phyloP scores from a whole-genome alignment of 2,888 invertebrate species.

The Cantharis rustica region DNA sequence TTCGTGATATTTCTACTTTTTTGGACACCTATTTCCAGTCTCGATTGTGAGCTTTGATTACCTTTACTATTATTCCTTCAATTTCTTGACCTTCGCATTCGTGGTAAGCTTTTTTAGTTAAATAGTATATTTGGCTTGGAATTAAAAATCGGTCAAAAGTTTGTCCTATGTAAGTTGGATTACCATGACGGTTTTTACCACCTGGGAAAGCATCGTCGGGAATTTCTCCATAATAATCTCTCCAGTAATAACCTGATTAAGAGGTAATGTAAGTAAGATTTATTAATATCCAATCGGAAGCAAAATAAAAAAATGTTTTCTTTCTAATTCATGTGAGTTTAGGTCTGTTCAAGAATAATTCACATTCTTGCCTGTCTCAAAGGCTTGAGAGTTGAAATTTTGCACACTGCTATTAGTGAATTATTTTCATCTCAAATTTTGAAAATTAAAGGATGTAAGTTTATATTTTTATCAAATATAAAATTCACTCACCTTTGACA shows the following conservation, averaged over 20 bases:
- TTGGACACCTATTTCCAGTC: too few relatives aligned
- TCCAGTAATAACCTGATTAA: constrained; percentile 16
- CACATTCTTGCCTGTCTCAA: too few relatives aligned
- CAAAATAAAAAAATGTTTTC: too few relatives aligned
- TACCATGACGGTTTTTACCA: not conserved
- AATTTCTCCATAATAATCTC: constrained; percentile 6
- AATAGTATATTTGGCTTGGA: constrained; percentile 2
- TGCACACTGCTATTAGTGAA: too few relatives aligned
- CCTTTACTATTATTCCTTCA: constrained; percentile 1
- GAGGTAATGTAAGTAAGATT: not conserved
- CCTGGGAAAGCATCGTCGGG: constrained; percentile 1
- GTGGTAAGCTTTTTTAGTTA: not conserved
- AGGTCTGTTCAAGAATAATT: too few relatives aligned
- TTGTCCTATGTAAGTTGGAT: not conserved
- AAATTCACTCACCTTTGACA: not conserved
- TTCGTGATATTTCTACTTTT: too few relatives aligned
- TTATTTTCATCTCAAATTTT: too few relatives aligned
- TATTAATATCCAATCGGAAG: too few relatives aligned
- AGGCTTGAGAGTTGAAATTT: not conserved
- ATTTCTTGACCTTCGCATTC: constrained; percentile 6
- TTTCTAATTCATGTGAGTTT: too few relatives aligned
- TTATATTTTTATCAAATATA: not conserved
- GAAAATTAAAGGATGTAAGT: too few relatives aligned
- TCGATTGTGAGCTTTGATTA: too few relatives aligned
- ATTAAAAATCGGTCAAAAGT: not conserved